phyloP scores from a whole-genome alignment of 2,797 vertebrate species.

The Sarcoramphus papa region DNA sequence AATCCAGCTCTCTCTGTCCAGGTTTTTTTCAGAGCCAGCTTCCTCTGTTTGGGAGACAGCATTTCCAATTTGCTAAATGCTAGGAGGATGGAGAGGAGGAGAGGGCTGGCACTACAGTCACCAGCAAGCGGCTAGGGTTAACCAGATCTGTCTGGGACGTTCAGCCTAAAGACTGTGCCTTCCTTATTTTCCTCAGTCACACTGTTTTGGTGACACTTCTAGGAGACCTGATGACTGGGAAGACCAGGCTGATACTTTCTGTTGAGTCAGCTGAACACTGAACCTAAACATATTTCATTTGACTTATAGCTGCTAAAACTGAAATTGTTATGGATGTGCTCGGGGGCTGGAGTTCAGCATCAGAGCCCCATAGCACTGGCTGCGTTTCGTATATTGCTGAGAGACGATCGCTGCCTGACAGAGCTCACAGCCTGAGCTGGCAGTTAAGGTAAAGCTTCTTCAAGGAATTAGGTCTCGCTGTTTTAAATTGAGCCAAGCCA shows the following conservation, averaged over 20 bases:
- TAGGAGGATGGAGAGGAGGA: background rate
- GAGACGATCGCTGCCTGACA: fast-evolving
- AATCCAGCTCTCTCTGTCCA: background rate
- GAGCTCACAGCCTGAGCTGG: background rate
- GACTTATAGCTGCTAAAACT: background rate
- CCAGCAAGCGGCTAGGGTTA: background rate
- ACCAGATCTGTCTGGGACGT: background rate
- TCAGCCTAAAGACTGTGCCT: background rate
- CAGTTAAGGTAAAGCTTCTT: background rate
- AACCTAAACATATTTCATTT: background rate
- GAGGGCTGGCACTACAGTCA: background rate
- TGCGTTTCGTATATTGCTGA: fast-evolving
- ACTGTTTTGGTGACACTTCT: background rate
- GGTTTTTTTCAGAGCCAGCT: background rate
- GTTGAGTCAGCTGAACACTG: background rate
- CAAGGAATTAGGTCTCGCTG: background rate
- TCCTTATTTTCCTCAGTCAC: background rate
- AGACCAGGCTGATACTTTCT: background rate
- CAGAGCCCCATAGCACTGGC: fast-evolving
- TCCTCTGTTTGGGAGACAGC: background rate
- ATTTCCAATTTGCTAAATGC: background rate
- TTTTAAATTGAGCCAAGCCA: background rate
- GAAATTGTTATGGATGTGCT: background rate
- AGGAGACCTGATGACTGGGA: background rate
- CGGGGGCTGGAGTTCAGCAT: fast-evolving